Percentiles rank a stretch among this genome's conserved stretches.
Evolutionary conservation across 2,113 vertebrate genomes (phyloP).

Genomic region (Trematomus loennbergii): DNA sequence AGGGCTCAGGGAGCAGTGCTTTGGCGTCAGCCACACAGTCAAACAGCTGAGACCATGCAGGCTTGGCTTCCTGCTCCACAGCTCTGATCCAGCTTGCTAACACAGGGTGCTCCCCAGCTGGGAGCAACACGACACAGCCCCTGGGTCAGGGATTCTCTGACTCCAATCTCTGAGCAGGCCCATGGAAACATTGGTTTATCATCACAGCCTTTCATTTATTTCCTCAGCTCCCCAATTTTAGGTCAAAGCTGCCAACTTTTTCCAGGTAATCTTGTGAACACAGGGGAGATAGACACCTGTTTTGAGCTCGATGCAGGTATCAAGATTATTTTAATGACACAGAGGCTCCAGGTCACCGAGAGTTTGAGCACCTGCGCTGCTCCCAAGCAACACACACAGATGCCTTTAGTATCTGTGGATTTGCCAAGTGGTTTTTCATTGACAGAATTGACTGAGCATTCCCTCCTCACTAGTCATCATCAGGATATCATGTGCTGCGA

Average conservation of each 20-base stretch:
- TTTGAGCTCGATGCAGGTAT: conserved; percentile 35
- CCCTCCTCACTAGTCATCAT: conserved; percentile 77
- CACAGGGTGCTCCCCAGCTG: conserved; percentile 36
- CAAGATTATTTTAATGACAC: conserved; percentile 26
- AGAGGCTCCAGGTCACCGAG: conserved; percentile 18
- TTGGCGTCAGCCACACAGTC: conserved; percentile 49
- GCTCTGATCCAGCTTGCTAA: conserved; percentile 58
- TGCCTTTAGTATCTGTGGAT: conserved; percentile 41
- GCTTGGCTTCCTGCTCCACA: conserved; percentile 52
- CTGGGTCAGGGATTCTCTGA: conserved; percentile 52
- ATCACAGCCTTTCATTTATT: conserved; percentile 44
- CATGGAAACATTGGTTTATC: conserved; percentile 27
- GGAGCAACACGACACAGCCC: conserved; percentile 38
- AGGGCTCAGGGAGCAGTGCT: conserved; percentile 47
- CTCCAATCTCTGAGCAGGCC: conserved; percentile 34
- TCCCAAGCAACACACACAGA: conserved; percentile 19
- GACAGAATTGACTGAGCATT: conserved; percentile 64
- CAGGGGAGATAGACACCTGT: conserved; percentile 50
- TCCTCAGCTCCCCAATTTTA: conserved; percentile 21
- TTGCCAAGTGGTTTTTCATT: conserved; percentile 72
- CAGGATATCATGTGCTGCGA: conserved; percentile 74
- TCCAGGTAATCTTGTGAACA: conserved; percentile 43
- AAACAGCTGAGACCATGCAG: conserved; percentile 56
- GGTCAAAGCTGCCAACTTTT: conserved; percentile 19
- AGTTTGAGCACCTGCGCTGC: conserved; percentile 45